phyloP scores from a whole-genome alignment of 1,140 invertebrate genomes.

The Trichomalopsis sarcophagae region DNA sequence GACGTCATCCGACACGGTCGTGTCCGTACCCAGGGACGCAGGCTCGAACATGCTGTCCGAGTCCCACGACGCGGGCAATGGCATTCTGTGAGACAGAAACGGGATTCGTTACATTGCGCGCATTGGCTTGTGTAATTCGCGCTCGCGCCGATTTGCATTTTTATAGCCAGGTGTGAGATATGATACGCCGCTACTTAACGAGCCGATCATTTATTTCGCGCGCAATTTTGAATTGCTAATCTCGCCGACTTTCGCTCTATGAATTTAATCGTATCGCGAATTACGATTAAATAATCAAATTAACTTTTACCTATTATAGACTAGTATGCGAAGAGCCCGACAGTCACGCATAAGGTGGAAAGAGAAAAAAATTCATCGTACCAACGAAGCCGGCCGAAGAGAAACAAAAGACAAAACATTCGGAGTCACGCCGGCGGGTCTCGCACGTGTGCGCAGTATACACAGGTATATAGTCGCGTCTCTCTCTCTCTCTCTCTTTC shows the following conservation, averaged over 20 bases:
- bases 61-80: conserved; percentile 59
- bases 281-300: no score
- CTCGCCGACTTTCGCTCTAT: no score
- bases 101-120: background rate
- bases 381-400: background rate
- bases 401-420: conserved; percentile 5
- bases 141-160: no score
- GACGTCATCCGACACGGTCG: conserved; percentile 71
- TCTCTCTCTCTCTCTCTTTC: background rate
- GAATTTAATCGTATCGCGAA: no score
- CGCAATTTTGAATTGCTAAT: no score
- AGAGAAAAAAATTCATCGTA: background rate
- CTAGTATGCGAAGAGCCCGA: no score
- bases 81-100: conserved; percentile 54
- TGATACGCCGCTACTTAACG: no score
- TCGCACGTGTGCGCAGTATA: background rate
- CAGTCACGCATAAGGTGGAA: no score
- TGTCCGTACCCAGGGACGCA: conserved; percentile 57
- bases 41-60: conserved; percentile 55
- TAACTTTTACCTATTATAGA: no score
- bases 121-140: background rate
- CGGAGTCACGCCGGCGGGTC: conserved; percentile 13
- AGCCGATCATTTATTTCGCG: no score
- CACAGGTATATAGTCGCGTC: background rate
- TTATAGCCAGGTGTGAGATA: no score